Conservation (phyloP, 2,797 vertebrate genomes). For the Sylvilagus floridanus region DNA sequence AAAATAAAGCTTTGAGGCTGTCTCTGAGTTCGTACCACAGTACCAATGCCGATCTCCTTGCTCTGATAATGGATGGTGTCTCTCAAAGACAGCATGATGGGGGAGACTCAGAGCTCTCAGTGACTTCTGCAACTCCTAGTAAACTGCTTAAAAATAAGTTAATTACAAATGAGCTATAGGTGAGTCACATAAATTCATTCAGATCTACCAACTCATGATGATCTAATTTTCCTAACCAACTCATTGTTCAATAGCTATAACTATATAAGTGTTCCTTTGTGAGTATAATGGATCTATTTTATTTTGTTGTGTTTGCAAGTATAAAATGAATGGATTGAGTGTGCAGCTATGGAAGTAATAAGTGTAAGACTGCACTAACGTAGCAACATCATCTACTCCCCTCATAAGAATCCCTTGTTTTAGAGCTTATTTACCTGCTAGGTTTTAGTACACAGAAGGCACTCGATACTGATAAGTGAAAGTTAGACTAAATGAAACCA, state of each 20-base stretch:
- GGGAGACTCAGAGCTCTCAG: background rate
- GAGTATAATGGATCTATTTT: background rate
- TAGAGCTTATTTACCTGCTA: background rate
- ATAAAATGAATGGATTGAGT: background rate
- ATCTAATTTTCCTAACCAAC: constrained; percentile 52
- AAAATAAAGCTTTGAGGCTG: constrained; percentile 72
- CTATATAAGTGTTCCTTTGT: background rate
- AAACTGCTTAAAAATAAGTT: background rate
- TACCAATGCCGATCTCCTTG: background rate
- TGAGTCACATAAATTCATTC: background rate
- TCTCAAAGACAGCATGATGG: background rate
- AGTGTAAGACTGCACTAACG: background rate
- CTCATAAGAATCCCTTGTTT: background rate
- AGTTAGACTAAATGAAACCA: background rate
- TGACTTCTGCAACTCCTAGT: background rate
- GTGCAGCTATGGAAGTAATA: constrained; percentile 18
- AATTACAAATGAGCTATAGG: background rate
- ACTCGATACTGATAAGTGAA: background rate
- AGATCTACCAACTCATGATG: background rate
- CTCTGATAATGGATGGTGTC: background rate
- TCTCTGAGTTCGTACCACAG: constrained; percentile 53
- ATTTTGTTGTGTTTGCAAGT: constrained; percentile 26
- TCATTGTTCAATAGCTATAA: constrained; percentile 46
- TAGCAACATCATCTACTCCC: background rate
- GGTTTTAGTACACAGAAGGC: background rate